Evolutionary conservation across 2,888 invertebrate genomes (phyloP).

Genomic region (Pristionchus maxplancki): DNA sequence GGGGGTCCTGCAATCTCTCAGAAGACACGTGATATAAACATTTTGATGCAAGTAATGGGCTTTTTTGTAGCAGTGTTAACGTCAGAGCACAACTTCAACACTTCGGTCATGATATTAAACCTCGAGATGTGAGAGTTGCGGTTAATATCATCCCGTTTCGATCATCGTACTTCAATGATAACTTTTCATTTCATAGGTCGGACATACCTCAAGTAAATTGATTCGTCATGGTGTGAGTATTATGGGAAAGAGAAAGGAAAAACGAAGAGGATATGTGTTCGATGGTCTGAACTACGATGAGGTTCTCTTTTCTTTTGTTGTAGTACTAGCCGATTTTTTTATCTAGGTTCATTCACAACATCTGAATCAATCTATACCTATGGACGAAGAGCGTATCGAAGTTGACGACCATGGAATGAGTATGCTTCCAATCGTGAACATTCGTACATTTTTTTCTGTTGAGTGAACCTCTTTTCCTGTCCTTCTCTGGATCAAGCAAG

Average conservation of each 20-base stretch:
- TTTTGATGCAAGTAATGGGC: too few relatives aligned
- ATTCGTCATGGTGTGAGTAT: neutral
- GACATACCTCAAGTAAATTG: neutral
- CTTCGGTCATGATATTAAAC: conserved; percentile 24
- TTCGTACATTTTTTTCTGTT: neutral
- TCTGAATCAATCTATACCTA: neutral
- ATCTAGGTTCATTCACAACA: neutral
- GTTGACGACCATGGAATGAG: conserved; percentile 34
- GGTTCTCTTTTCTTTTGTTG: neutral
- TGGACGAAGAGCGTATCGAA: neutral
- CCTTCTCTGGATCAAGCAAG: neutral
- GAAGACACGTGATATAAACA: too few relatives aligned
- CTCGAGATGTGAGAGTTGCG: neutral
- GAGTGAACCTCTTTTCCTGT: neutral
- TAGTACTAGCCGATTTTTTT: neutral
- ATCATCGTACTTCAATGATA: neutral
- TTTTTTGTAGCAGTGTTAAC: neutral
- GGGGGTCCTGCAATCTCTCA: too few relatives aligned
- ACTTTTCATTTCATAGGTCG: neutral
- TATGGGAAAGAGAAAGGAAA: neutral
- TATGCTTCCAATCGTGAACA: neutral
- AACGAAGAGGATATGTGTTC: conserved; percentile 5
- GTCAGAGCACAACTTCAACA: neutral
- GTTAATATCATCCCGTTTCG: neutral
- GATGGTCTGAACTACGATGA: neutral